phyloP scores from a whole-genome alignment of 2,113 vertebrate species.

The Anguilla rostrata region DNA sequence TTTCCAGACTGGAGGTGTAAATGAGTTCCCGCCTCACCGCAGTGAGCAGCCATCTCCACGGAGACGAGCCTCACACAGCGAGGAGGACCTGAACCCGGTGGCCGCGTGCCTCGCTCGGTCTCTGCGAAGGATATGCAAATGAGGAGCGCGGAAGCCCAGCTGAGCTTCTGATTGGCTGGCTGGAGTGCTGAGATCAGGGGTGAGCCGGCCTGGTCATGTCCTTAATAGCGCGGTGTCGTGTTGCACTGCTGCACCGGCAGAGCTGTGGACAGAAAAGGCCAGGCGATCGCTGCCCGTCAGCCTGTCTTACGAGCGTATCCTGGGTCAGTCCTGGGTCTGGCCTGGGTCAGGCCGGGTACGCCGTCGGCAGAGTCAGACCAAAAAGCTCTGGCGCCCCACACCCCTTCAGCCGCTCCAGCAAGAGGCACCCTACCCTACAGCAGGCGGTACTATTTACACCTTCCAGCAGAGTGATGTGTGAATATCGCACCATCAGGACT shows the following conservation, averaged over 20 bases:
- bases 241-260: conserved; percentile 45
- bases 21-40: neutral
- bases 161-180: neutral
- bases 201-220: conserved; percentile 44
- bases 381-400: conserved; percentile 7
- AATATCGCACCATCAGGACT: conserved; percentile 6
- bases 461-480: conserved; percentile 23
- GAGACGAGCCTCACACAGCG: neutral
- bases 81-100: neutral
- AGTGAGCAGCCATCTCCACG: neutral
- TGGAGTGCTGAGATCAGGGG: neutral
- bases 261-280: conserved; percentile 52
- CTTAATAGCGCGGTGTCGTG: conserved; percentile 55
- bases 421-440: no score
- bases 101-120: neutral
- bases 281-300: conserved; percentile 61
- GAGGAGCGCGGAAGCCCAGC: neutral
- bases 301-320: conserved; percentile 41
- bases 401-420: no score
- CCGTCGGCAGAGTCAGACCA: conserved; percentile 24
- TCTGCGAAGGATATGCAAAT: neutral
- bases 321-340: conserved; percentile 34
- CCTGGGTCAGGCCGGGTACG: conserved; percentile 36
- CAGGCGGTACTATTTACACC: no score
- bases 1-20: neutral